Conservation (phyloP, 2,797 vertebrate genomes). For the Cirrhinus molitorella region DNA sequence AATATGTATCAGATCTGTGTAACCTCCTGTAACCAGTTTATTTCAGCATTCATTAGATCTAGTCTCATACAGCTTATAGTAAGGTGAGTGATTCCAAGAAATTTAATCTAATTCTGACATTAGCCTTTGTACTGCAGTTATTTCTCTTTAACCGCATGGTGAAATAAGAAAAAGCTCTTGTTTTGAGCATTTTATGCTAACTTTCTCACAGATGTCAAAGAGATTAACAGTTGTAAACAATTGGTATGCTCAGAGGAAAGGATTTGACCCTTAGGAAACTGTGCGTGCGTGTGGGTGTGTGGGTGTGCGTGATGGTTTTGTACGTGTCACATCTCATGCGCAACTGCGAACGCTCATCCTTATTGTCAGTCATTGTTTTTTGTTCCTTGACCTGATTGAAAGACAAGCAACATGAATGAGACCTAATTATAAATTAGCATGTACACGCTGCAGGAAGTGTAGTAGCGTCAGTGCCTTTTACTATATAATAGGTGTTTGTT, state of each 20-base stretch:
- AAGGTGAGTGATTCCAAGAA: neutral
- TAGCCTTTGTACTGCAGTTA: constrained; percentile 1
- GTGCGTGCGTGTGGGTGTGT: neutral
- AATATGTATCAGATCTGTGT: neutral
- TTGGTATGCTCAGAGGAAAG: constrained; percentile 8
- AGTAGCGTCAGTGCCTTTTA: constrained; percentile 45
- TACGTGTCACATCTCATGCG: neutral
- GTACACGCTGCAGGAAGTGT: constrained; percentile 56
- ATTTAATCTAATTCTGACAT: neutral
- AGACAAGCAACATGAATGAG: neutral
- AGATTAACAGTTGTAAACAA: constrained; percentile 15
- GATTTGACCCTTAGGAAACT: constrained; percentile 4
- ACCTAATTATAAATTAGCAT: neutral
- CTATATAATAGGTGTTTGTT: constrained; percentile 54
- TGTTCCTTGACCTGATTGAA: constrained; percentile 14
- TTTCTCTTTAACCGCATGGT: neutral
- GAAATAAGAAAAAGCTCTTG: constrained; percentile 1
- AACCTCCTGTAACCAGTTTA: neutral
- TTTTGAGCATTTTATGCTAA: constrained; percentile 17
- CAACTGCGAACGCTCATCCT: neutral
- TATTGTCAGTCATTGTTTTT: constrained; percentile 4
- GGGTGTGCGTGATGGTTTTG: neutral
- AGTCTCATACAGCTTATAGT: neutral
- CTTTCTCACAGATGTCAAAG: constrained; percentile 13
- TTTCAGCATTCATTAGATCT: neutral